Evolutionary conservation across 2,888 invertebrate genomes (phyloP), one percentile per base, ranked within the genome.

Genomic region (Siphlonurus alternatus): DNA sequence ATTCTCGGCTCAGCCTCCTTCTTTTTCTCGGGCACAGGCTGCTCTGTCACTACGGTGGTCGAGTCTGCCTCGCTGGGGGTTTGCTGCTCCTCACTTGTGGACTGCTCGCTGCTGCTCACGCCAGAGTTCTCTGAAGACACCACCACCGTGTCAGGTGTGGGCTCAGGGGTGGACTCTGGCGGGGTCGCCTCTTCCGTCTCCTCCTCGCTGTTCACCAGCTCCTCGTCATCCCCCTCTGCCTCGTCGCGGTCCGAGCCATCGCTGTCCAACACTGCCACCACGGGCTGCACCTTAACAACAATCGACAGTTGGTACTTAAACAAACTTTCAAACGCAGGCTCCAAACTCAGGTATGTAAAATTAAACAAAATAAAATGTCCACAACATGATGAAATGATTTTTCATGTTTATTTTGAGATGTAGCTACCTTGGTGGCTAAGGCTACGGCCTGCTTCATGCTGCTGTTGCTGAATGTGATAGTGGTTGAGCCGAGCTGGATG

Each of bases 141-240:
- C n/a, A n/a, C n/a, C n/a, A n/a, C n/a, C n/a, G n/a, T n/a, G n/a
- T n/a, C n/a, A n/a, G n/a, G n/a, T n/a, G n/a, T n/a, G n/a, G n/a
- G n/a, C n/a, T n/a, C n/a, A n/a, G n/a, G n/a, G n/a, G n/a, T n/a
- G n/a, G n/a, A n/a, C n/a, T n/a, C n/a, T n/a, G n/a, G n/a, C n/a
- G n/a, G n/a, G n/a, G n/a, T n/a, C n/a, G n/a, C 25, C 25, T 18
- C 64, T 24, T 64, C 67, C 59, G 66, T 61, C 24, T 73, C 73
- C 59, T 66, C 68, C 65, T 77, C 75, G 66, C 74, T 75, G 24
- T 64, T 23, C 1, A 1, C 20, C 1, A 53, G 3, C 70, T 87
- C 86, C 66, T 86, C 86, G n/a, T 86, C 86, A 67, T 91, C 89
- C 2, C 88, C 90, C 74, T 88, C 88, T 19, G 87, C 87, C 75